A percentile compares a stretch with the other conserved stretches of the same genome.
Conservation (phyloP, 2,888 invertebrate genomes). For the Hymenopus coronatus region DNA sequence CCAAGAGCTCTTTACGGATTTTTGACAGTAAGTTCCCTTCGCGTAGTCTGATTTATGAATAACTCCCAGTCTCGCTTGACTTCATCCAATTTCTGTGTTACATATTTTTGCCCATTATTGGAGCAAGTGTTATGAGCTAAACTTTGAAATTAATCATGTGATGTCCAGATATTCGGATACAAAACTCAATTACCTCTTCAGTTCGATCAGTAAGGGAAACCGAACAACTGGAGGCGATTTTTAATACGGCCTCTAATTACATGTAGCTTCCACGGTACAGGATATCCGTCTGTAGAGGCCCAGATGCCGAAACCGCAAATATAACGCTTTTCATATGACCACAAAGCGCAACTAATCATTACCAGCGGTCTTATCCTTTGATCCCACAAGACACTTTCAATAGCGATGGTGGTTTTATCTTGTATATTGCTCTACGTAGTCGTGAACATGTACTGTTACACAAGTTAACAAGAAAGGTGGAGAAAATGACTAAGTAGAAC, state of each 20-base stretch:
- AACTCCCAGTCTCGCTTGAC: not conserved
- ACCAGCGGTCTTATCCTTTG: not conserved
- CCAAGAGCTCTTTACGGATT: too few species aligned
- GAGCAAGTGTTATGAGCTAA: not conserved
- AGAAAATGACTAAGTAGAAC: not conserved
- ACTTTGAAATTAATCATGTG: not conserved
- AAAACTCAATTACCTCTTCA: not conserved
- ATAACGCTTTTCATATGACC: not conserved
- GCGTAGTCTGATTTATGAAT: too few species aligned
- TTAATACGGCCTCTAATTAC: not conserved
- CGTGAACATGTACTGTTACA: not conserved
- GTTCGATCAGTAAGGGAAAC: not conserved
- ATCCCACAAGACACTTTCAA: not conserved
- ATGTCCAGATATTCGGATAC: not conserved
- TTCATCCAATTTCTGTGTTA: not conserved
- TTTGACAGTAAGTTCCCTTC: too few species aligned
- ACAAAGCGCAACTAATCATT: not conserved
- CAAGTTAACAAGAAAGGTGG: not conserved
- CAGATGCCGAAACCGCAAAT: not conserved
- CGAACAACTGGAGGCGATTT: not conserved
- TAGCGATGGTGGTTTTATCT: not conserved
- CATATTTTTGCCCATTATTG: not conserved
- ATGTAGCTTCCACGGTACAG: not conserved
- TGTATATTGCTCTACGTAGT: not conserved
- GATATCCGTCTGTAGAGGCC: not conserved